Evolutionary conservation across 2,797 vertebrate species (phyloP), one percentile per base, ranked within the genome.

Genomic region (Nyctibius grandis): DNA sequence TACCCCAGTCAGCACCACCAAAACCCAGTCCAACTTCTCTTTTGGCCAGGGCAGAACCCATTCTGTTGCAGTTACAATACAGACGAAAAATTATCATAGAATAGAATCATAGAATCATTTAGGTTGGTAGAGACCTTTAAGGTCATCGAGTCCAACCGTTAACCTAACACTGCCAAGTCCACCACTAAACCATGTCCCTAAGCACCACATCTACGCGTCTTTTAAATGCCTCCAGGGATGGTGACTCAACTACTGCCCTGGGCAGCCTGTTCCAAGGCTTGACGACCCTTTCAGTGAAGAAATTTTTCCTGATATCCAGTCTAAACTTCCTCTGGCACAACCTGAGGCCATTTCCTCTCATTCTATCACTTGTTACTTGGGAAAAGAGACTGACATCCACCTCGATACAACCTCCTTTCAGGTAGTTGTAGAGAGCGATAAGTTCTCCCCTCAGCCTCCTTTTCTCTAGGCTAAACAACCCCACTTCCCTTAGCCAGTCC

Each of bases 401-500:
- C 19, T 68, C 3, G 0, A 21, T 61, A 8, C 15, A 65, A 1
- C 3, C 17, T 76, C 22, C 31, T 53, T 40, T 56, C 38, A 45
- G 25, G 45, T 2, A 56, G 44, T 9, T 68, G 8, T 7, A 61
- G 11, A 56, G 31, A 40, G 5, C 0, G 0, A 63, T 4, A 11
- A 63, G 6, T 29, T 54, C 6, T 5, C 20, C 8, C 13, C 23
- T 26, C 7, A 47, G 3, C 13, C 21, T 57, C 17, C 19, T 44
- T 5, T 76, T 34, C 29, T 65, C 48, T 68, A 56, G 10, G 2
- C 0, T 44, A 2, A 88, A 22, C 5, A 40, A 1, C 2, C 6
- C 1, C n/a, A 56, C 36, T 2, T 95, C 23, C 9, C 15, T 61
- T 56, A 85, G n/a, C 12, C 0, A 0, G 2, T 76, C 34, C 38